Conservation (phyloP, 2,797 vertebrate genomes). For the Cyclura pinguis region DNA sequence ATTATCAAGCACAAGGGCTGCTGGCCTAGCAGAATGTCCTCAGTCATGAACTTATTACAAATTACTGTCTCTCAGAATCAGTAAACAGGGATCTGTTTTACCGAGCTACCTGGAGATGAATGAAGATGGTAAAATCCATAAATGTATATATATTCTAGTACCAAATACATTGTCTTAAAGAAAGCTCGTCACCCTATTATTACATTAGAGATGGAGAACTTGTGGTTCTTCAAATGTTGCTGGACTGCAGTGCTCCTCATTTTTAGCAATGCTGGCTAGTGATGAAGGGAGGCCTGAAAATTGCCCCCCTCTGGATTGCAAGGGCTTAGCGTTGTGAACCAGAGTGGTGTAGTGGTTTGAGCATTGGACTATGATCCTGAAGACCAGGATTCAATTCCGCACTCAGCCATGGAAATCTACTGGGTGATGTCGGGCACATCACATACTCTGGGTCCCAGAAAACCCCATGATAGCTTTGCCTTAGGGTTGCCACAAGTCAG, state of each 20-base stretch:
- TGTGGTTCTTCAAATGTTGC: not conserved
- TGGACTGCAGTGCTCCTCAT: not conserved
- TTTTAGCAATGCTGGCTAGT: not conserved
- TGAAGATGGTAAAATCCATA: not conserved
- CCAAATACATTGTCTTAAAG: not conserved
- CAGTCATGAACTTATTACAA: not conserved
- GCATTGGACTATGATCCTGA: no score
- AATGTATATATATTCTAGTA: not conserved
- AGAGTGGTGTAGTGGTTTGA: no score
- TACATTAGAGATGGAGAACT: not conserved
- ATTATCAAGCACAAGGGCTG: no score
- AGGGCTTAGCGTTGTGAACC: no score
- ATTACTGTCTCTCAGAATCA: not conserved
- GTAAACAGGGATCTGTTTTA: not conserved
- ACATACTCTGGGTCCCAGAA: no score
- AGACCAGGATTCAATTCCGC: no score
- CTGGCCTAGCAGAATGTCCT: not conserved
- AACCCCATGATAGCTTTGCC: no score
- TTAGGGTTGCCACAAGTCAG: no score
- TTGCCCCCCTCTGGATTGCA: no score
- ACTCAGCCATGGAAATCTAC: no score
- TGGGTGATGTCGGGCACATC: no score
- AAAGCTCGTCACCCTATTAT: not conserved
- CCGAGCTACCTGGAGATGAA: no score
- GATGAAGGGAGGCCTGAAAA: not conserved